These are phyloP conservation scores for Odontamblyopus lacepedii DNA, from an alignment of 2,797 vertebrate genomes.

Conservation along the genomic window DNA sequence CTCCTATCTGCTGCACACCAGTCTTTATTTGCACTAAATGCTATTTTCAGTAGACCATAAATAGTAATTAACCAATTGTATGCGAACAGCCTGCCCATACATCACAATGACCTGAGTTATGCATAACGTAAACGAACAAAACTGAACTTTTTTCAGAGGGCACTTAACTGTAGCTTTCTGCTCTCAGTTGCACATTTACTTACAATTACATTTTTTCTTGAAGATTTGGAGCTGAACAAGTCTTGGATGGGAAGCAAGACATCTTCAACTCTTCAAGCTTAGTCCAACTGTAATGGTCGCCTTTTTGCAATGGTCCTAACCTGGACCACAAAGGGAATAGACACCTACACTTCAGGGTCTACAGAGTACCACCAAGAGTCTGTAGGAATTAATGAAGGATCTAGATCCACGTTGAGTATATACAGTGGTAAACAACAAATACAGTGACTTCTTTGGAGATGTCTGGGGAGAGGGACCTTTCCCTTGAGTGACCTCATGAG, in stretches of 20 bases:
- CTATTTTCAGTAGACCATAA: not conserved
- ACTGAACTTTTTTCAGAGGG: not conserved
- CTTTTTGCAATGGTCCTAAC: not conserved
- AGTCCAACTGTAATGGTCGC: not conserved
- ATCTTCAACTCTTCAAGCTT: not conserved
- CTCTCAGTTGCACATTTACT: not conserved
- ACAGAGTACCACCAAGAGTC: too few species aligned
- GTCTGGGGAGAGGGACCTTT: not conserved
- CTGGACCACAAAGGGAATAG: too few species aligned
- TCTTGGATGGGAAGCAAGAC: not conserved
- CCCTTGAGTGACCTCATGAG: not conserved
- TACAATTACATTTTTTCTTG: not conserved
- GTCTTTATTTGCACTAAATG: slow-evolving; percentile 10
- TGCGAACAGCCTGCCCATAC: not conserved
- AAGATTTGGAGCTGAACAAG: not conserved
- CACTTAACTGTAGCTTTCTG: not conserved
- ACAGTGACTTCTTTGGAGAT: not conserved
- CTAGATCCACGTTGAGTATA: not conserved
- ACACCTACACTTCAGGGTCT: too few species aligned
- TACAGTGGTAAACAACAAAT: too few species aligned
- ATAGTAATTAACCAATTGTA: not conserved
- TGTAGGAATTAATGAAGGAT: not conserved
- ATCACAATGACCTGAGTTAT: slow-evolving; percentile 6
- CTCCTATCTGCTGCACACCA: not conserved
- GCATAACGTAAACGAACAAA: not conserved